Base-by-base conservation (phyloP, 1,140 invertebrate genomes). In the Contarinia nasturtii region DNA sequence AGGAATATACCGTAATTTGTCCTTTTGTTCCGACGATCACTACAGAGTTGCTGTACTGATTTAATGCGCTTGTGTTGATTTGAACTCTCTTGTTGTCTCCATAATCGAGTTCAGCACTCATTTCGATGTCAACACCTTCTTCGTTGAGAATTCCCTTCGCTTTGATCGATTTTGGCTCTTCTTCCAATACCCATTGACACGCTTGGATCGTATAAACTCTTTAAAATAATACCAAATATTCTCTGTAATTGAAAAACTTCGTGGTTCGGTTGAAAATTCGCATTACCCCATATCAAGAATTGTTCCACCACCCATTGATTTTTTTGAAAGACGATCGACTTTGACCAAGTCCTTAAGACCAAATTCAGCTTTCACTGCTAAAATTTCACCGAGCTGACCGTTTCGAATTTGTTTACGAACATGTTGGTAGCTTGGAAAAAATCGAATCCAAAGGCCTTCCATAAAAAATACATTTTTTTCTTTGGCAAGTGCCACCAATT, bases 131-230 rank as follows among this genome's bases (percentile, higher is more conserved):
- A 5, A 83, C 76, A 12, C 79, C 82, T 8, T 76, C 65, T 17
- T 69, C 57, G 55, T 80, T 86, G 15, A 85, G 56, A 45, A 72
- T 64, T 21, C 85, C 86, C 33, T 60, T 59, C 2, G 77, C 71
- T 50, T 68, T 72, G 34, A 82, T 67, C 20, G 61, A 68, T 21
- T 72, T 66, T 5, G 81, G 79, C 48, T 73, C 69, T 12, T 76
- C 72, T 50, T 74, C 67, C 55, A 79, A 88, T n/a, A 83, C 68
- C 50, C 77, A 73, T 51, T 74, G 74, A 1, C 76, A 73, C 17
- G 83, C 75, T 57, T 93, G 86, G 14, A 92, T 61, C 5, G 68
- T 61, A 57, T 95, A 95, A 18, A 91, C 68, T 0, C 88, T 89
- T 38, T 92, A 65, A 59, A 91, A 86, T 18, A 92, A 63, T 20